Evolutionary conservation across 2,888 invertebrate genomes (phyloP).

Genomic region (Eutolmus rufibarbis): DNA sequence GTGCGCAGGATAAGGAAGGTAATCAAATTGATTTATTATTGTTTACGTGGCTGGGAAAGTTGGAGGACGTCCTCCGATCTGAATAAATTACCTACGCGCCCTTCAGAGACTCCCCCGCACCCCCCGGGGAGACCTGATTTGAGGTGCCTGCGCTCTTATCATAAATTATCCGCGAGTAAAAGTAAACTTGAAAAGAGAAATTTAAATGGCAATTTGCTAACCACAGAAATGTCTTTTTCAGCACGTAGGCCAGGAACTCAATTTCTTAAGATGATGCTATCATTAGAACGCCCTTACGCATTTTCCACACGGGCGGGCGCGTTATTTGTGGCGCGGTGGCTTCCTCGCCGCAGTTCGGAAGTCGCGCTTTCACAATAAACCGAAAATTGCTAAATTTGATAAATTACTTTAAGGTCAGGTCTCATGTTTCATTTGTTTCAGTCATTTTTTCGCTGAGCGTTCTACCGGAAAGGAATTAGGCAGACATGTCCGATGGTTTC

Average conservation of each 20-base stretch:
- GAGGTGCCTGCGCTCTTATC: conserved; percentile 8
- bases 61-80: conserved; percentile 28
- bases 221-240: conserved; percentile 43
- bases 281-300: conserved; percentile 63
- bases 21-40: conserved; percentile 45
- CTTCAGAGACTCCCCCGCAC: background rate
- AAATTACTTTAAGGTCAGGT: background rate
- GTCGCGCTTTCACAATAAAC: background rate
- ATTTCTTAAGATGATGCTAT: conserved; percentile 40
- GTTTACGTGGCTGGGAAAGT: conserved; percentile 40
- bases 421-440: background rate
- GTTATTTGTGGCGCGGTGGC: background rate
- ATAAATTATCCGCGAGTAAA: conserved; percentile 28
- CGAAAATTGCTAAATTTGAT: background rate
- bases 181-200: conserved; percentile 30
- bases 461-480: background rate
- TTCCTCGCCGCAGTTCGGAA: background rate
- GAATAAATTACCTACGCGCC: conserved; percentile 37
- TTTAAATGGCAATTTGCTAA: conserved; percentile 44
- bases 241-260: conserved; percentile 40
- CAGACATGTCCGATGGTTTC: background rate
- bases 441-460: background rate
- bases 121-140: background rate
- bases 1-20: conserved; percentile 24
- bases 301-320: conserved; percentile 21